Conservation (phyloP, 2,888 invertebrate species). For the Nysson spinosus region DNA sequence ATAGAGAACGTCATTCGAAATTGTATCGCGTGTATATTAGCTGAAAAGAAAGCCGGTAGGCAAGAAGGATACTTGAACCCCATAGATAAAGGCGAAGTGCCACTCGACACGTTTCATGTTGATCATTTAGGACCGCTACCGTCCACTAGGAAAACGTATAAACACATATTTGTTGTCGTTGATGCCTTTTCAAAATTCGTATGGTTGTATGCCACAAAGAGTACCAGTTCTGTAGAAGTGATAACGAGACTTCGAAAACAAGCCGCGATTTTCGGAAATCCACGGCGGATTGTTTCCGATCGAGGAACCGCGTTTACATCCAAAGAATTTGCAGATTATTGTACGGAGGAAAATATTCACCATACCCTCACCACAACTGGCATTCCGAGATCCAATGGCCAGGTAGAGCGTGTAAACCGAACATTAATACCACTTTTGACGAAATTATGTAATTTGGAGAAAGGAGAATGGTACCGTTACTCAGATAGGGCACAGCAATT, state of each 20-base stretch:
- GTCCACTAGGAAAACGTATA: background rate
- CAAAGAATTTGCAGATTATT: constrained; percentile 1
- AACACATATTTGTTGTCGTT: background rate
- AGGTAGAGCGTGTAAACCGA: constrained; percentile 9
- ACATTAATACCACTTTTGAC: background rate
- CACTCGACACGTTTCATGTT: background rate
- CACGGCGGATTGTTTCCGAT: constrained; percentile 6
- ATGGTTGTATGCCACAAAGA: background rate
- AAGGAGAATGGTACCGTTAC: background rate
- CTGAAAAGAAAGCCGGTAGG: background rate
- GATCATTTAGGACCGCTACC: background rate
- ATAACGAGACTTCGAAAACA: background rate
- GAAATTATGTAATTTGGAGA: background rate
- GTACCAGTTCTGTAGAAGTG: background rate
- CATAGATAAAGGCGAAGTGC: background rate
- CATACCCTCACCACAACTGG: background rate
- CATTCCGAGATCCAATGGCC: background rate
- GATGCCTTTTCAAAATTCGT: background rate
- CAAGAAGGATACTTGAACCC: constrained; percentile 1
- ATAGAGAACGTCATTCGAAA: constrained; percentile 30
- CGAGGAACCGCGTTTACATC: constrained; percentile 12
- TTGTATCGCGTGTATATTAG: constrained; percentile 26
- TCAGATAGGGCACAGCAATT: background rate
- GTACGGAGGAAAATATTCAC: background rate
- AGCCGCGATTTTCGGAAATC: constrained; percentile 9